Percentiles rank a stretch among this genome's conserved stretches.
Evolutionary conservation across 2,113 vertebrate genomes (phyloP).

Genomic region (Eupsittula cactorum): DNA sequence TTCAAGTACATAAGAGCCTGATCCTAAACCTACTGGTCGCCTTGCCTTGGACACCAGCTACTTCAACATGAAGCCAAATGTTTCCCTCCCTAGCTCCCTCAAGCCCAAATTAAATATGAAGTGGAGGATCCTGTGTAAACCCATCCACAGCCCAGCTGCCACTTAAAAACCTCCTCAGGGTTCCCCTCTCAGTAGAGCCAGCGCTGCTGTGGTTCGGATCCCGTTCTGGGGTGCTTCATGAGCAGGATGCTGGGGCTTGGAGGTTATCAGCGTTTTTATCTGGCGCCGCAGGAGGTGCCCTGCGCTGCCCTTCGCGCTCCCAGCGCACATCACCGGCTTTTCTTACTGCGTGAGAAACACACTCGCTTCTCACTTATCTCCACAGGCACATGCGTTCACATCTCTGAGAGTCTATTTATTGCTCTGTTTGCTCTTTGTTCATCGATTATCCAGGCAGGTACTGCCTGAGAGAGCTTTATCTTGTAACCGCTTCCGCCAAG

Average conservation of each 20-base stretch:
- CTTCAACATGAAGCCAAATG: rapidly evolving
- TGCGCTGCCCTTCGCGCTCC: rapidly evolving
- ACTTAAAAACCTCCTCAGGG: background rate
- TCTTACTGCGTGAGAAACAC: background rate
- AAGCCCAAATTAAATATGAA: background rate
- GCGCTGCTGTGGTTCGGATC: background rate
- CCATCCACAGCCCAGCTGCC: background rate
- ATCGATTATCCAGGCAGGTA: background rate
- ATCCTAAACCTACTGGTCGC: background rate
- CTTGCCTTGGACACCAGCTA: rapidly evolving
- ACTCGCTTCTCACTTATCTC: rapidly evolving
- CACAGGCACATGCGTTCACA: background rate
- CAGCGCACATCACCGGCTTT: rapidly evolving
- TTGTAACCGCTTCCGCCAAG: background rate
- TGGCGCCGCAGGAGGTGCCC: background rate
- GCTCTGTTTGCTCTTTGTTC: background rate
- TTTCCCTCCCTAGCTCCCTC: background rate
- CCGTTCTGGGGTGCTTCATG: rapidly evolving
- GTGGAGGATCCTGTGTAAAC: background rate
- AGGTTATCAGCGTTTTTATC: rapidly evolving
- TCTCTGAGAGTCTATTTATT: background rate
- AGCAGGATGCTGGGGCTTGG: background rate
- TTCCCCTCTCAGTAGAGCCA: no score
- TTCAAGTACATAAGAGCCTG: background rate
- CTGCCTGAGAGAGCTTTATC: background rate